Conservation (phyloP, 1,140 invertebrate species). For the Drosophila aff. region DNA sequence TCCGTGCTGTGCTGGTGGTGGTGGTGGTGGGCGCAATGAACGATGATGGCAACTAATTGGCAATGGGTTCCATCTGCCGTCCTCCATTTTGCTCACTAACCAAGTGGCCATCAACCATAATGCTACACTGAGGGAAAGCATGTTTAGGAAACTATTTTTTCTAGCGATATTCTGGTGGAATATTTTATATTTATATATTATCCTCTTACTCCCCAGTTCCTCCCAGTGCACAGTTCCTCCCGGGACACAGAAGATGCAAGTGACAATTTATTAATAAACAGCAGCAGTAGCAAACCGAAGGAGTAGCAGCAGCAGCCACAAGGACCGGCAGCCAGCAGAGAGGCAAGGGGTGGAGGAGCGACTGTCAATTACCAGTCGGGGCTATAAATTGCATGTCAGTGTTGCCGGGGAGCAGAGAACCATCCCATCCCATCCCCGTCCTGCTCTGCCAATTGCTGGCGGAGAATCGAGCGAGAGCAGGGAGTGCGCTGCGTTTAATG, state of each 20-base stretch:
- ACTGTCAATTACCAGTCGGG: conserved; percentile 71
- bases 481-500: conserved; percentile 74
- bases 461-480: conserved; percentile 1
- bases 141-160: not conserved
- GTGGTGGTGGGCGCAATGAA: conserved; percentile 35
- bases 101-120: conserved; percentile 55
- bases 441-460: conserved; percentile 18
- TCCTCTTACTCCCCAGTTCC: not conserved
- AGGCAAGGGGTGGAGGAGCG: conserved; percentile 2
- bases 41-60: conserved; percentile 78
- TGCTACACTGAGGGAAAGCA: conserved; percentile 7
- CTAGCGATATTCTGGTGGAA: too few species aligned
- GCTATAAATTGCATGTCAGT: conserved; percentile 80
- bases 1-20: not conserved
- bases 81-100: conserved; percentile 19
- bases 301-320: conserved; percentile 28
- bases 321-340: not conserved
- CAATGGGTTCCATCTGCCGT: conserved; percentile 35
- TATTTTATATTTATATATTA: too few species aligned
- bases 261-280: conserved; percentile 84
- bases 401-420: conserved; percentile 22
- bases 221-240: not conserved
- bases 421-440: not conserved
- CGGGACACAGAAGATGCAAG: conserved; percentile 58
- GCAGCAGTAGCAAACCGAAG: conserved; percentile 26